Evolutionary conservation across 2,113 vertebrate genomes (phyloP), one percentile per base, ranked within the genome.

Genomic region (Athene cunicularia): DNA sequence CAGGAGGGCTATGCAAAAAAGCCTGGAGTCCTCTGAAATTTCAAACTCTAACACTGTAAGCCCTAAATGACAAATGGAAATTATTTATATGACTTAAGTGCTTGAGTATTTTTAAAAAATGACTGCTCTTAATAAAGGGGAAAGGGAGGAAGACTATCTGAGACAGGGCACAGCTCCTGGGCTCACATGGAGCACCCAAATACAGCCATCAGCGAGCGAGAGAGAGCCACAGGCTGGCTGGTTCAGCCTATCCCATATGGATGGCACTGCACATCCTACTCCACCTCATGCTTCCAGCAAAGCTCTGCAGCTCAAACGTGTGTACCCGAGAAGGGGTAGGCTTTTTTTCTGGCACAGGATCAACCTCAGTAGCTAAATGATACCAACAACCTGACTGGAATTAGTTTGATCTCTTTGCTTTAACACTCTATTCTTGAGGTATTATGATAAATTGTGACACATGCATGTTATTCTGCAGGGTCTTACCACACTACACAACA

Each of bases 121-220:
- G 70, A 55, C 32, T 60, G 21, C 14, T 64, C 18, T 68, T 68
- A 77, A n/a, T n/a, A 58, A 60, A 55, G 6, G 4, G 2, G 39
- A 58, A 23, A 90, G 23, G 21, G 11, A 77, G 11, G 21, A 70
- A 60, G 70, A 77, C 15, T 49, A 68, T 13, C 26, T 47, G 30
- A 80, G 33, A 41, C 8, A 80, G 22, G 6, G 19, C 18, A 90
- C 62, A 72, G 52, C 23, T 76, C 9, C 13, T 67, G 17, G 53
- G 30, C 43, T 77, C 24, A 56, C 16, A 59, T 33, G 39, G 14
- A 64, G 6, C 71, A 88, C 3, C 14, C 50, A 88, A 35, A 43
- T 11, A 56, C 37, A 77, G 70, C 37, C 39, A 37, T 1, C 4
- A 11, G 39, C 0, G 0, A 11, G 39, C 0, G 0, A 91, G 39